Conservation (phyloP, 1,140 invertebrate species). For the Solenopsis fugax region DNA sequence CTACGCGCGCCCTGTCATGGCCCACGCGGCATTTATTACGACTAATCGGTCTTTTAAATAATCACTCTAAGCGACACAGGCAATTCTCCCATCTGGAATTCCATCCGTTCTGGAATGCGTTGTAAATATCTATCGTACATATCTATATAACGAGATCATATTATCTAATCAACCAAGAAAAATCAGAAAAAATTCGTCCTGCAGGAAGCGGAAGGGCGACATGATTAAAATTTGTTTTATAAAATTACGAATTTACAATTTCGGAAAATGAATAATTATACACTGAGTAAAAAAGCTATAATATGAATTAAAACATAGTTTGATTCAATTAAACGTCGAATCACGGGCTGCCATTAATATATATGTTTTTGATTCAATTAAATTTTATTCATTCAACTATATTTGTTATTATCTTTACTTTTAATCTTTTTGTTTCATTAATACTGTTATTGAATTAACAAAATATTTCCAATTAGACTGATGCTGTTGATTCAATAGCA, state of each 20-base stretch:
- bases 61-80: conserved; percentile 58
- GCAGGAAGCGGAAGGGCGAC: not conserved
- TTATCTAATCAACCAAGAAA: conserved; percentile 65
- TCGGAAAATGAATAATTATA: not conserved
- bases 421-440: too few species aligned
- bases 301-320: too few species aligned
- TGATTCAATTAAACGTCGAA: too few species aligned
- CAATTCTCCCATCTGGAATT: conserved; percentile 64
- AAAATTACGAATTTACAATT: not conserved
- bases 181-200: conserved; percentile 40
- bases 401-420: too few species aligned
- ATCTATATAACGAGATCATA: conserved; percentile 45
- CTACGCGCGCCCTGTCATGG: conserved; percentile 79
- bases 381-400: too few species aligned
- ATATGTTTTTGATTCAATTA: too few species aligned
- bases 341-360: too few species aligned
- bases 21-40: conserved; percentile 81
- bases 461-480: too few species aligned
- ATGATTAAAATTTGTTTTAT: not conserved
- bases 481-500: too few species aligned
- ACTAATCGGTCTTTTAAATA: conserved; percentile 74
- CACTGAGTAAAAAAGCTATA: too few species aligned
- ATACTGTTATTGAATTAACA: too few species aligned
- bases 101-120: conserved; percentile 60
- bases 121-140: conserved; percentile 45